Evolutionary conservation across 2,888 invertebrate genomes (phyloP), one percentile per base, ranked within the genome.

Genomic region (Mesodorylaimus sp.): DNA sequence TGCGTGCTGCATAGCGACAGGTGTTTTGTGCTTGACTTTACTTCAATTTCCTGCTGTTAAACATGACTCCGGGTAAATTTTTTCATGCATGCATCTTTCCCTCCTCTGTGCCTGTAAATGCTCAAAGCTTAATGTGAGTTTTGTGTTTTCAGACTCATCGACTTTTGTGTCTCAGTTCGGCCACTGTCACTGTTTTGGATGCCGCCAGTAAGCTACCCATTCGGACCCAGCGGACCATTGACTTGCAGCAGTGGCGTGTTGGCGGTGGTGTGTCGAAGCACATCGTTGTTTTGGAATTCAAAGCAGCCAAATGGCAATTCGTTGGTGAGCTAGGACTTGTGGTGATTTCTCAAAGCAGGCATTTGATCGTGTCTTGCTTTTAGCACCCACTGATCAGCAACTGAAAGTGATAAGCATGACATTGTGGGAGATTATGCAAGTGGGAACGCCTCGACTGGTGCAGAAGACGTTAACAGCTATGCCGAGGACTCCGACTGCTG

Each of bases 361-460:
- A n/a, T n/a, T n/a, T n/a, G n/a, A n/a, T n/a, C n/a, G n/a, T n/a
- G n/a, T n/a, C n/a, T n/a, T n/a, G n/a, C n/a, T n/a, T n/a, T n/a
- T 73, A 66, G 71, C 72, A 61, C 69, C 75, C 47, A 72, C 75
- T 47, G 70, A 73, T 54, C 73, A 74, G 63, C 73, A 75, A 56
- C 65, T 74, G 45, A 70, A 71, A 41, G 68, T 69, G 50, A 67
- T 68, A 51, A 66, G 67, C 32, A 65, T 68, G 53, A 71, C 73
- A 46, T 71, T 78, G 63, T 77, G 77, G 72, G 77, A 78, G 65
- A 75, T 75, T 60, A 72, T 77, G 60, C 74, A 77, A 64, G 73
- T 76, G 47, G 55, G 59, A 5, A 59, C 61, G 36, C 21, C 44
- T 5, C 10, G 21, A 39, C 10, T 39, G 41, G 7, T 39, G 16